Conservation (phyloP, 1,140 invertebrate genomes). For the Macrocentrus cingulum region DNA sequence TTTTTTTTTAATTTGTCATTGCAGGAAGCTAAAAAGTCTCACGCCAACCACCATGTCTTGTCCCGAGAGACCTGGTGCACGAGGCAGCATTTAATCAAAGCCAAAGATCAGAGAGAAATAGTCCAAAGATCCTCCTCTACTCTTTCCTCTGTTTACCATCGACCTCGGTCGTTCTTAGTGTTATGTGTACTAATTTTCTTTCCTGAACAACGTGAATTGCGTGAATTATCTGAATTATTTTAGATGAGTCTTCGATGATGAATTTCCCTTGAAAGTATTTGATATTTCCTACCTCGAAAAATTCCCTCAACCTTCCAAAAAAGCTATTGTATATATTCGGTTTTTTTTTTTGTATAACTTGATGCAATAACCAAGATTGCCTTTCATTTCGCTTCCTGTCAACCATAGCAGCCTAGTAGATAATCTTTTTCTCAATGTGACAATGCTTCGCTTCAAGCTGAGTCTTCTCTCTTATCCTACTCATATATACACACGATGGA, state of each 20-base stretch:
- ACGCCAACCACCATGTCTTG: neutral
- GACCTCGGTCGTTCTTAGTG: neutral
- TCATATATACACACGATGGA: too few species aligned
- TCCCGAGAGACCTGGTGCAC: neutral
- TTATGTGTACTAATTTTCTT: too few species aligned
- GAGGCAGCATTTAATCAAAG: constrained; percentile 25
- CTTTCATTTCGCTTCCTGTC: constrained; percentile 34
- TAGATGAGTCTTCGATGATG: too few species aligned
- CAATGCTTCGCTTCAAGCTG: neutral
- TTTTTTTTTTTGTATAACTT: neutral
- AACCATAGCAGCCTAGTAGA: neutral
- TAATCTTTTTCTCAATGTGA: constrained; percentile 23
- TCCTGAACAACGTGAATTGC: too few species aligned
- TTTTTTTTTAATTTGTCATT: constrained; percentile 27
- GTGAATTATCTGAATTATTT: too few species aligned
- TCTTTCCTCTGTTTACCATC: neutral
- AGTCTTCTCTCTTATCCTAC: neutral
- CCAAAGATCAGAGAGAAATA: constrained; percentile 28
- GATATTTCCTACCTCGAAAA: neutral
- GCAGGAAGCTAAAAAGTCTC: constrained; percentile 16
- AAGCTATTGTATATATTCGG: constrained; percentile 1
- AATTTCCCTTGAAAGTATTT: too few species aligned
- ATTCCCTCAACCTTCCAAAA: neutral
- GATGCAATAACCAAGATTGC: constrained; percentile 45
- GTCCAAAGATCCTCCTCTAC: neutral